Conservation (phyloP, 2,797 vertebrate species). For the Rousettus madagascariensis region DNA sequence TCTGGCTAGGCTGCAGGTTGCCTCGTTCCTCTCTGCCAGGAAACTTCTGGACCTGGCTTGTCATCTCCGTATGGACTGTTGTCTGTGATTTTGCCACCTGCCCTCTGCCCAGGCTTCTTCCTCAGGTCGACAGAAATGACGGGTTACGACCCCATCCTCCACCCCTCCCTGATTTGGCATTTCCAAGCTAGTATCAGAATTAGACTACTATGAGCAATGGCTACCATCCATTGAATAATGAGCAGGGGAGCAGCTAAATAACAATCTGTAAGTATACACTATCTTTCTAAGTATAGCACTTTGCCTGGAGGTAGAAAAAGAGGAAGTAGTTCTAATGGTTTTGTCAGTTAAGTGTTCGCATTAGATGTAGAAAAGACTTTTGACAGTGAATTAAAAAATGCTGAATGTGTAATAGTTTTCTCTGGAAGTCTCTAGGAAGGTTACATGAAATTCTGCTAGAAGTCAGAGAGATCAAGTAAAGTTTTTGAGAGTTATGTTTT, state of each 20-base stretch:
- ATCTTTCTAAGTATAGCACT: not conserved
- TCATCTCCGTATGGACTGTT: not conserved
- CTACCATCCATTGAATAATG: not conserved
- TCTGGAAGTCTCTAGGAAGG: not conserved
- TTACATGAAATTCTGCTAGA: not conserved
- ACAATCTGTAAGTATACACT: not conserved
- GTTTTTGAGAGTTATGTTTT: not conserved
- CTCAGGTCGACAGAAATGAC: not conserved
- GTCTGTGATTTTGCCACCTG: not conserved
- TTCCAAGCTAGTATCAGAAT: not conserved
- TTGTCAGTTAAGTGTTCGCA: not conserved
- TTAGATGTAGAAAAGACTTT: not conserved
- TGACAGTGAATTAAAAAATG: not conserved
- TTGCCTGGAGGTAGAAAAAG: not conserved
- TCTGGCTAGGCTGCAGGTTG: not conserved
- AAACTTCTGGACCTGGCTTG: not conserved
- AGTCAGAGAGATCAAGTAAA: not conserved
- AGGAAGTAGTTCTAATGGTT: not conserved
- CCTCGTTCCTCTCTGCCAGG: not conserved
- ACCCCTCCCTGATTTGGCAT: not conserved
- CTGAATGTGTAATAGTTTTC: not conserved
- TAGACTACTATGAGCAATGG: not conserved
- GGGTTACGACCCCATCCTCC: not conserved
- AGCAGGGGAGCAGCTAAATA: not conserved
- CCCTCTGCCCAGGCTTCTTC: not conserved